These are phyloP conservation scores for Coryphaenoides rupestris DNA, from an alignment of 2,113 vertebrate genomes.

Conservation along the genomic window DNA sequence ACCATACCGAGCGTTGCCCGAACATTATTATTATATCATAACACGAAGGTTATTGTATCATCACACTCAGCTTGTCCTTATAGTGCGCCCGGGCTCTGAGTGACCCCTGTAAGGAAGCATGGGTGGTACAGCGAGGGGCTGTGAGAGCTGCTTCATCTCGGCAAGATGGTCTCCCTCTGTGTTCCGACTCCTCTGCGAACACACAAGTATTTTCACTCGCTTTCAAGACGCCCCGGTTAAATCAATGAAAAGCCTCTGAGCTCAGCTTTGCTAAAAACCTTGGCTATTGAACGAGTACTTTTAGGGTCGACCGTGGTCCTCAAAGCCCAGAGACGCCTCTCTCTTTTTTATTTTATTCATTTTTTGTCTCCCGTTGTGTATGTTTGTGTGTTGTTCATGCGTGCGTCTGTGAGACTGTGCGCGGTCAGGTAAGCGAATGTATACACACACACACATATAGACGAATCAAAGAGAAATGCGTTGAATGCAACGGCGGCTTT, in stretches of 20 bases:
- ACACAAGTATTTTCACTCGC: constrained; percentile 38
- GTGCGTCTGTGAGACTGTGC: constrained; percentile 3
- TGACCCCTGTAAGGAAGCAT: no score
- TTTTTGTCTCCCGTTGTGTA: neutral
- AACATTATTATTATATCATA: no score
- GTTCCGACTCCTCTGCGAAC: constrained; percentile 12
- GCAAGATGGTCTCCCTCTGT: neutral
- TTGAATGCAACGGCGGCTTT: neutral
- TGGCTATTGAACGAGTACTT: constrained; percentile 42
- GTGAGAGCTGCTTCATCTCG: neutral
- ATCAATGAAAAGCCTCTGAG: constrained; percentile 58
- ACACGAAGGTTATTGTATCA: no score
- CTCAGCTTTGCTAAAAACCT: constrained; percentile 30
- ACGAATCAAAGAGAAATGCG: neutral
- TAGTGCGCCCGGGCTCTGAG: no score
- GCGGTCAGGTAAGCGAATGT: constrained; percentile 4
- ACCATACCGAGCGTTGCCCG: no score
- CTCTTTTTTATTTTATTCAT: neutral
- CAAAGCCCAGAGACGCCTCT: constrained; percentile 11
- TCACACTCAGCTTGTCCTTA: no score
- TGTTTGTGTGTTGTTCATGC: neutral
- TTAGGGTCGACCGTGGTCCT: constrained; percentile 12
- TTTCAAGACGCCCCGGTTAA: constrained; percentile 40
- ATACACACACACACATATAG: neutral
- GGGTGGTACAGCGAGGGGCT: no score